phyloP scores from a whole-genome alignment of 1,140 invertebrate species.

The Octopus bimaculoides region DNA sequence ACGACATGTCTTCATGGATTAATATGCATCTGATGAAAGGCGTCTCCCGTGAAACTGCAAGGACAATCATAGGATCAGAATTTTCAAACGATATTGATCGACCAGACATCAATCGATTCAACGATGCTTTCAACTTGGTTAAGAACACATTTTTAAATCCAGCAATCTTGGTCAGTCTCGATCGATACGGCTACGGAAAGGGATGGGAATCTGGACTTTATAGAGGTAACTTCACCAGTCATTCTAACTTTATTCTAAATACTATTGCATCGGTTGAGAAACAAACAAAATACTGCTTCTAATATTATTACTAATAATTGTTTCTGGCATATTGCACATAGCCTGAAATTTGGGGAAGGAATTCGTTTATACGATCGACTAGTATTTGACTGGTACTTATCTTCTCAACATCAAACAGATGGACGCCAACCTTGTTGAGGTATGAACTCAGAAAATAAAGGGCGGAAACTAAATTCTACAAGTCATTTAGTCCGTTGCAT shows the following conservation, averaged over 20 bases:
- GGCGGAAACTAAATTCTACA: too few species aligned
- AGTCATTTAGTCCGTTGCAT: too few species aligned
- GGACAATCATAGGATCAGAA: neutral
- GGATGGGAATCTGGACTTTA: slow-evolving; percentile 32
- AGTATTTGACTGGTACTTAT: too few species aligned
- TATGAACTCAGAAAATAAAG: too few species aligned
- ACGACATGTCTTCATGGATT: slow-evolving; percentile 35
- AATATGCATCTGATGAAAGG: slow-evolving; percentile 25
- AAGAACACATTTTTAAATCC: slow-evolving; percentile 20
- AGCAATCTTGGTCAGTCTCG: slow-evolving; percentile 18
- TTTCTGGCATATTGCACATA: neutral
- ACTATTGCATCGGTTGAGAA: neutral
- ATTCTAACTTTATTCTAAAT: neutral
- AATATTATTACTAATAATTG: neutral
- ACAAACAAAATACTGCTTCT: neutral
- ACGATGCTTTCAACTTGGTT: slow-evolving; percentile 15
- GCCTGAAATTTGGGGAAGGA: too few species aligned
- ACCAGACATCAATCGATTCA: slow-evolving; percentile 11
- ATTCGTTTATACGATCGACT: too few species aligned
- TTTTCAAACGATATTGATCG: neutral
- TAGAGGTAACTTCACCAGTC: slow-evolving; percentile 23
- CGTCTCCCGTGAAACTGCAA: slow-evolving; percentile 4
- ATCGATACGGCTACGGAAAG: slow-evolving; percentile 19
- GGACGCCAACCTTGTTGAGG: too few species aligned
- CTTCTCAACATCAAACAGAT: too few species aligned